Conservation (phyloP, 2,797 vertebrate species). For the Mormyrus proboscirostris region DNA sequence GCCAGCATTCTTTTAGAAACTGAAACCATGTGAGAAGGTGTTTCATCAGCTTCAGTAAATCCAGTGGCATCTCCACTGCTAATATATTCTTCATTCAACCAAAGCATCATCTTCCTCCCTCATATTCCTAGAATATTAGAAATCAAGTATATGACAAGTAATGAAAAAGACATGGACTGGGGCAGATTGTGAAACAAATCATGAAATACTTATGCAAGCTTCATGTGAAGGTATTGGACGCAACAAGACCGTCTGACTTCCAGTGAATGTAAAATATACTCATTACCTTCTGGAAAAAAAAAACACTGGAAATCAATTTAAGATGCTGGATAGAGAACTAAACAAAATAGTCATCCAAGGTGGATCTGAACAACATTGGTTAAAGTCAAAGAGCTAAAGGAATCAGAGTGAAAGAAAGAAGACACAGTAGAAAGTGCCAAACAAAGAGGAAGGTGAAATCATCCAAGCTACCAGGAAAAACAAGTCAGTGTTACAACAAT, state of each 20-base stretch:
- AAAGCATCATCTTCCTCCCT: neutral
- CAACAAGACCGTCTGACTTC: neutral
- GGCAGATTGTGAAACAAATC: neutral
- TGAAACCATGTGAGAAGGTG: neutral
- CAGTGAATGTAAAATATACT: neutral
- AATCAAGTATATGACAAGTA: neutral
- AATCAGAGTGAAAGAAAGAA: neutral
- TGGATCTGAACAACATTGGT: neutral
- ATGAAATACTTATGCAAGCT: neutral
- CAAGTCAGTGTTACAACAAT: neutral
- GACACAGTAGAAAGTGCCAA: neutral
- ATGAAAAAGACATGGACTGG: neutral
- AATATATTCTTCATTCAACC: neutral
- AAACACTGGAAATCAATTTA: neutral
- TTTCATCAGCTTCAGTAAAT: neutral
- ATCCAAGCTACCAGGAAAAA: neutral
- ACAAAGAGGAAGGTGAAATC: neutral
- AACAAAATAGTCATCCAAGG: neutral
- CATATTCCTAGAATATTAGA: neutral
- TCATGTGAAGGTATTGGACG: neutral
- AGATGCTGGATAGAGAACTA: neutral
- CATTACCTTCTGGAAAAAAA: neutral
- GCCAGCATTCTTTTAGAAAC: neutral
- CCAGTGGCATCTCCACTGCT: neutral
- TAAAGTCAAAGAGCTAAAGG: neutral